Conservation (phyloP, 1,140 invertebrate genomes). For the Brachionus koreanus region DNA sequence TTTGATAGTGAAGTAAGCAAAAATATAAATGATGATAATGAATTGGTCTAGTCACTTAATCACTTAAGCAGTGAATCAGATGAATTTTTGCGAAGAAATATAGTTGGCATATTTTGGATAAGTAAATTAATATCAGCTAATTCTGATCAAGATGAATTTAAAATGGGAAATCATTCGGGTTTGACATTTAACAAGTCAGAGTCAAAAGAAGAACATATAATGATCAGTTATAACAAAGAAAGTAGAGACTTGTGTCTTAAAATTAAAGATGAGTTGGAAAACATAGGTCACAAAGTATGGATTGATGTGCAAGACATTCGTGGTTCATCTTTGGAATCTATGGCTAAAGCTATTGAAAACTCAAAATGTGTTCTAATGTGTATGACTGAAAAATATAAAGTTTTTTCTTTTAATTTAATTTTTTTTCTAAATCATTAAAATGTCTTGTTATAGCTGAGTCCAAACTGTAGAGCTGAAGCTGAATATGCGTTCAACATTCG, state of each 20-base stretch:
- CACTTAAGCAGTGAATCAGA: background rate
- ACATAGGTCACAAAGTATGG: conserved; percentile 44
- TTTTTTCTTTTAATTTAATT: background rate
- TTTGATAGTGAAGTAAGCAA: background rate
- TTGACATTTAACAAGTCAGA: background rate
- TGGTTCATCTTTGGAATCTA: conserved; percentile 53
- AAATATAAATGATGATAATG: background rate
- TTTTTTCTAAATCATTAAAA: background rate
- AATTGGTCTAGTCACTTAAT: background rate
- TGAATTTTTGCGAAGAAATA: conserved; percentile 14
- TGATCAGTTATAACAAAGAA: conserved; percentile 27
- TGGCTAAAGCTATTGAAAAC: conserved; percentile 57
- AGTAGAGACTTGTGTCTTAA: background rate
- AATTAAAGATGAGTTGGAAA: conserved; percentile 27
- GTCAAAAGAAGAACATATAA: background rate
- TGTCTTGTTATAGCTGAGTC: background rate
- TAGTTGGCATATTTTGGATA: background rate
- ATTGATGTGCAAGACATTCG: conserved; percentile 49
- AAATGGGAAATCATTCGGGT: background rate
- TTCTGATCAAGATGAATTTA: background rate
- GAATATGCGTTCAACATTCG: conserved; percentile 52
- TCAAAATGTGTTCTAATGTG: conserved; percentile 52
- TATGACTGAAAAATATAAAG: conserved; percentile 41
- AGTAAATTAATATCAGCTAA: background rate
- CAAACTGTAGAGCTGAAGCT: conserved; percentile 48